Percentiles rank a stretch among this genome's conserved stretches.
Evolutionary conservation across 2,113 vertebrate genomes (phyloP).

Genomic region (Gnathonemus longibarbis): DNA sequence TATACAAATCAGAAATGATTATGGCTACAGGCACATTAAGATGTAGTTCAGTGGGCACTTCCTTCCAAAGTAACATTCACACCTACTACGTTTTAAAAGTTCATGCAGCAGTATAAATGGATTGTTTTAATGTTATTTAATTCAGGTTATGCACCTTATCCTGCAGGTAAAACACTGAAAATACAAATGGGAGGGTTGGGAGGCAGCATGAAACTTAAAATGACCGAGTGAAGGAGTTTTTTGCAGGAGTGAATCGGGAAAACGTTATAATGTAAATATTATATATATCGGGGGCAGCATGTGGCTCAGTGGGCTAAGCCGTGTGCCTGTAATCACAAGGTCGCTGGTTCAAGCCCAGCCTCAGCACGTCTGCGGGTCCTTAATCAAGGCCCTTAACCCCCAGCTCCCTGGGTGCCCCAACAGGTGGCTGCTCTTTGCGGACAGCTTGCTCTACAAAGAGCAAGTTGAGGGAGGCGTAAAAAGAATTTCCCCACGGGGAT

Average conservation of each 20-base stretch:
- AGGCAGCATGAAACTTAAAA: not conserved
- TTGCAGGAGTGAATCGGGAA: not conserved
- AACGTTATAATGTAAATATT: not conserved
- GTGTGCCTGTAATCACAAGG: too few species aligned
- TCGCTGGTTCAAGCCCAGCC: too few species aligned
- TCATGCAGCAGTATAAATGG: not conserved
- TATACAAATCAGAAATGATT: not conserved
- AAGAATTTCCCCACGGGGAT: too few species aligned
- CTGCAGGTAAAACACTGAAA: conserved; percentile 24
- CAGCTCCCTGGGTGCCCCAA: too few species aligned
- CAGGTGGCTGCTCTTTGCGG: too few species aligned
- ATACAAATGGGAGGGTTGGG: conserved; percentile 20
- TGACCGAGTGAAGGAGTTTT: not conserved
- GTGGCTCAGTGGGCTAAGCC: too few species aligned
- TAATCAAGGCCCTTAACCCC: too few species aligned
- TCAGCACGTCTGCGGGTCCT: too few species aligned
- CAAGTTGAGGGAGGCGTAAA: too few species aligned
- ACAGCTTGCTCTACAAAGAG: too few species aligned
- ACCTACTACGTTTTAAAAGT: not conserved
- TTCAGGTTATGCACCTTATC: not conserved
- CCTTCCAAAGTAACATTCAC: not conserved
- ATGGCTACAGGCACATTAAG: not conserved
- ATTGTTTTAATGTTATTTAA: not conserved
- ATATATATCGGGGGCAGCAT: too few species aligned
- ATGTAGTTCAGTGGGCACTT: not conserved